Conservation (phyloP, 2,888 invertebrate species). For the Andrena camellia region DNA sequence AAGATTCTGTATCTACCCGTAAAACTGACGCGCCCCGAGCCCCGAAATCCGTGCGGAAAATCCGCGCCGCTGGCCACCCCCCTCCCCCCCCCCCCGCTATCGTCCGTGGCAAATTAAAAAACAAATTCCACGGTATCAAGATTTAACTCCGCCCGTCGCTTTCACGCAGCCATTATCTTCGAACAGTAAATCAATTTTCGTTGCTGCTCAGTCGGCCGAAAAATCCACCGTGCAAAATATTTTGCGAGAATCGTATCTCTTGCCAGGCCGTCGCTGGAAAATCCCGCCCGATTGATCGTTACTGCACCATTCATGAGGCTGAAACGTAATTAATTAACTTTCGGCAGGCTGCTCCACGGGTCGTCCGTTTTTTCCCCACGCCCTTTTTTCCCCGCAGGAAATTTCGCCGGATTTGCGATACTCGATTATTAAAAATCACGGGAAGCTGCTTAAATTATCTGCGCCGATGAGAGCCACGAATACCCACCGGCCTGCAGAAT, state of each 20-base stretch:
- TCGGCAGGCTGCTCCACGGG: constrained; percentile 38
- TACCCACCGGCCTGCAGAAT: no score
- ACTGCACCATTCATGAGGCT: constrained; percentile 58
- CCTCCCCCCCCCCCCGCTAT: no score
- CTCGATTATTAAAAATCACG: neutral
- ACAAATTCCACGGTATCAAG: constrained; percentile 42
- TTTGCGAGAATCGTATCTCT: constrained; percentile 38
- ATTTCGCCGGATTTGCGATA: neutral
- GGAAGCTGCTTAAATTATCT: constrained; percentile 1
- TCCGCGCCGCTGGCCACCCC: neutral
- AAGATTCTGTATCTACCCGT: neutral
- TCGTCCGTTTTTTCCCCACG: neutral
- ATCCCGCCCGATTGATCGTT: constrained; percentile 58
- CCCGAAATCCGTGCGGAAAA: neutral
- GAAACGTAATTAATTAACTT: constrained; percentile 70
- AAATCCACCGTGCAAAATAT: constrained; percentile 46
- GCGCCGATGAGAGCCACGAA: no score
- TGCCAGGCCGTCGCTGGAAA: constrained; percentile 7
- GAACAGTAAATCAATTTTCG: constrained; percentile 48
- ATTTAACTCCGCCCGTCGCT: constrained; percentile 28
- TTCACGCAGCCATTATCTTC: constrained; percentile 44
- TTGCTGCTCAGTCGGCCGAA: constrained; percentile 3
- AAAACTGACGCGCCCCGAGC: neutral
- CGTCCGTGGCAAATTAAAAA: constrained; percentile 41
- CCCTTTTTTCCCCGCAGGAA: neutral